phyloP scores from a whole-genome alignment of 2,113 vertebrate species.

The Pithys albifrons region DNA sequence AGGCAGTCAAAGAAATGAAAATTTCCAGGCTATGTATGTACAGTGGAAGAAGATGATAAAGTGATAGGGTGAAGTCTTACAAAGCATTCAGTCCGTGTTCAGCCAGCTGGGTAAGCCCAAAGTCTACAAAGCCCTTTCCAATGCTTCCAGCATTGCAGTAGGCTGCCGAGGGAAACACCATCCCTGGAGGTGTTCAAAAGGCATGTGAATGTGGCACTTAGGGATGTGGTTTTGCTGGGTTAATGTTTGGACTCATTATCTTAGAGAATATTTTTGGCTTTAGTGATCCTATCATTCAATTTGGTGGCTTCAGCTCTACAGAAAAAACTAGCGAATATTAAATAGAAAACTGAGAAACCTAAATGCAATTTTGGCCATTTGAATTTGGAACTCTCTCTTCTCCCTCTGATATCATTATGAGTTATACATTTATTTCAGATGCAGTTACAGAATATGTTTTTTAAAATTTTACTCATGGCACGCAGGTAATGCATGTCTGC shows the following conservation, averaged over 20 bases:
- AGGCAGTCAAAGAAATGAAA: not conserved
- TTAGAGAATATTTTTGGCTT: not conserved
- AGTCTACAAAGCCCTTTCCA: not conserved
- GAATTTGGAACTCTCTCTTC: not conserved
- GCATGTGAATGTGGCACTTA: not conserved
- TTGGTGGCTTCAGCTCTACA: not conserved
- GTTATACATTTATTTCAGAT: not conserved
- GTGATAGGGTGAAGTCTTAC: not conserved
- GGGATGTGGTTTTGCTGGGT: not conserved
- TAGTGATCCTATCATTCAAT: not conserved
- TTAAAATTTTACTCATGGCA: not conserved
- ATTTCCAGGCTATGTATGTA: not conserved
- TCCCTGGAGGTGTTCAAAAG: not conserved
- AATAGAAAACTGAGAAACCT: not conserved
- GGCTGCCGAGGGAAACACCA: not conserved
- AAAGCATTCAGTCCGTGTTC: not conserved
- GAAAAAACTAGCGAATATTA: not conserved
- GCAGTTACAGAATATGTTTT: not conserved
- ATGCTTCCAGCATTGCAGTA: not conserved
- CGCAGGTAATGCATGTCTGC: not conserved
- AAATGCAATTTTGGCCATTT: not conserved
- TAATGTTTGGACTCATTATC: rapidly evolving
- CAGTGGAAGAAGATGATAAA: not conserved
- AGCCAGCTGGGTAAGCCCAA: not conserved
- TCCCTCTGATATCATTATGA: not conserved